Evolutionary conservation across 2,888 invertebrate genomes (phyloP).

Genomic region (Tuta absoluta): DNA sequence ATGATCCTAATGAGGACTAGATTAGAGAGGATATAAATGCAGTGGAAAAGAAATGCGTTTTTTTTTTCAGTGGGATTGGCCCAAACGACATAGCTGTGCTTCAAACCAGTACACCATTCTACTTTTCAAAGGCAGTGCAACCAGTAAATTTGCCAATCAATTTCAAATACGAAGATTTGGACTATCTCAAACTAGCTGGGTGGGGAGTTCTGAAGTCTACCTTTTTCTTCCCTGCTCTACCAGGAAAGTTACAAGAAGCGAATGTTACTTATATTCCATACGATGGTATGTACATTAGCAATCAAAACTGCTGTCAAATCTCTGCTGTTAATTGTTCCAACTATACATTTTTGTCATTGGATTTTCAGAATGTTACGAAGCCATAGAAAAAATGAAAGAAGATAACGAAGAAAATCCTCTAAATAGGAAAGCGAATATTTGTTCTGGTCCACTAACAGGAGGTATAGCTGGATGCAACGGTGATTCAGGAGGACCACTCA

Average conservation of each 20-base stretch:
- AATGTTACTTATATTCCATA: constrained; percentile 62
- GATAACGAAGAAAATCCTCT: constrained; percentile 64
- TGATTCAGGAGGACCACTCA: constrained; percentile 80
- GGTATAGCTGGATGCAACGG: constrained; percentile 79
- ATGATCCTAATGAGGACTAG: no score
- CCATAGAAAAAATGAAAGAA: constrained; percentile 60
- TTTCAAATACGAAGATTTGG: constrained; percentile 41
- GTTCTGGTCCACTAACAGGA: constrained; percentile 76
- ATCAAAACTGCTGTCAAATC: no score
- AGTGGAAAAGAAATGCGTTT: neutral
- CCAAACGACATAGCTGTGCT: constrained; percentile 81
- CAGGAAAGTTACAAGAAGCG: constrained; percentile 70
- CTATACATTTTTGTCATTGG: neutral
- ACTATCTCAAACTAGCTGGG: constrained; percentile 63
- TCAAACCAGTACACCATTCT: constrained; percentile 54
- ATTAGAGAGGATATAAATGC: neutral
- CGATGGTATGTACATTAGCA: constrained; percentile 53
- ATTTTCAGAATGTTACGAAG: constrained; percentile 65
- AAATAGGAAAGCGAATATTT: constrained; percentile 69
- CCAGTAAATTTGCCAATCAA: constrained; percentile 69
- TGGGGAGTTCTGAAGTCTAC: constrained; percentile 76
- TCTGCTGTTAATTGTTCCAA: no score
- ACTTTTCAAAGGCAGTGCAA: constrained; percentile 60
- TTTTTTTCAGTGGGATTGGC: constrained; percentile 62
- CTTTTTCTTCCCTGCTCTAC: constrained; percentile 60